These are phyloP conservation scores for Tryphoninae sp. DNA, from an alignment of 2,888 invertebrate genomes.

Conservation along the genomic window DNA sequence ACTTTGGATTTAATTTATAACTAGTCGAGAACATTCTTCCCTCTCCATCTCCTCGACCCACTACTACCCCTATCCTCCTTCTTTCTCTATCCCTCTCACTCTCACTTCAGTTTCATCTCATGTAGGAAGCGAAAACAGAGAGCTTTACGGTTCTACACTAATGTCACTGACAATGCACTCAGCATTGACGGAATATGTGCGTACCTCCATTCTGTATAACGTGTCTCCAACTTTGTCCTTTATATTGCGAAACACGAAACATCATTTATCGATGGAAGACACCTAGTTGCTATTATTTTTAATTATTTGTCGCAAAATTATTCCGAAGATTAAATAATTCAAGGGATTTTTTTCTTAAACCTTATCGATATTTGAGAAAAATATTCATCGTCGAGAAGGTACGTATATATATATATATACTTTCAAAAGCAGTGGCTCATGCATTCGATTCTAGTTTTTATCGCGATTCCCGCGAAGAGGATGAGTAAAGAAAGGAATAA, in stretches of 20 bases:
- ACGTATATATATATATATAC: conserved; percentile 34
- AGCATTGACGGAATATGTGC: not conserved
- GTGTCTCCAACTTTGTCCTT: not conserved
- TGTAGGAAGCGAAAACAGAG: not conserved
- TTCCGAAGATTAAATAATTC: not conserved
- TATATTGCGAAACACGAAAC: not conserved
- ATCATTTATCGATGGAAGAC: not conserved
- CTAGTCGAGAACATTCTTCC: conserved; percentile 64
- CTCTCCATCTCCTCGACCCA: conserved; percentile 39
- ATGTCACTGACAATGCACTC: conserved; percentile 29
- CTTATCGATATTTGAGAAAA: not conserved
- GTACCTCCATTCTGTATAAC: not conserved
- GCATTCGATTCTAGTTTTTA: conserved; percentile 52
- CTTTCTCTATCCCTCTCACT: conserved; percentile 32
- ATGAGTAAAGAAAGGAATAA: conserved; percentile 45
- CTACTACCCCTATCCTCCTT: not conserved
- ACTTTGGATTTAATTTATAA: conserved; percentile 68
- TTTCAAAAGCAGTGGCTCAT: conserved; percentile 62
- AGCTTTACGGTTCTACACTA: not conserved
- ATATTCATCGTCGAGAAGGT: not conserved
- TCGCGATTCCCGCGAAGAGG: conserved; percentile 38
- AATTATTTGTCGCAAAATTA: too few relatives aligned
- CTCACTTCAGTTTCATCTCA: conserved; percentile 48
- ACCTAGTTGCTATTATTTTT: not conserved
- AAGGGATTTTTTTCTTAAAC: not conserved